Conservation (phyloP, 2,888 invertebrate species). For the Piscicola geometra region DNA sequence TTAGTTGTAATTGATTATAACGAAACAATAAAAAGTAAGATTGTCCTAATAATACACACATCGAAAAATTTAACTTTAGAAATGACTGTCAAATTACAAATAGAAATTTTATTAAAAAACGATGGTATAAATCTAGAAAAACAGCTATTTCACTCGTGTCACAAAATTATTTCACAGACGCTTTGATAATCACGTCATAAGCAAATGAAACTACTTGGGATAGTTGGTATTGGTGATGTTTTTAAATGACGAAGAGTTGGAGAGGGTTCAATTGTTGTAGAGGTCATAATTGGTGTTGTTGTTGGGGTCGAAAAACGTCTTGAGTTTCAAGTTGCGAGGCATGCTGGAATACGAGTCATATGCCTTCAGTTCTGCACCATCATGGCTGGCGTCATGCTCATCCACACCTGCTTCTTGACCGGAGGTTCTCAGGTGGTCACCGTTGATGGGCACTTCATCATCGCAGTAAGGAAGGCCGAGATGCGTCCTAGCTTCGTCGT, state of each 20-base stretch:
- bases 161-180: no score
- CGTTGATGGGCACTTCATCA: no score
- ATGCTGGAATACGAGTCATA: constrained; percentile 13
- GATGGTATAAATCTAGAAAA: no score
- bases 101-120: no score
- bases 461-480: neutral
- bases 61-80: no score
- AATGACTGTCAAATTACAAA: no score
- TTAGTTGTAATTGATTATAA: no score
- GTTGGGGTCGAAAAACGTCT: constrained; percentile 2
- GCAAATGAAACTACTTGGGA: neutral
- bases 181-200: neutral
- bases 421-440: neutral
- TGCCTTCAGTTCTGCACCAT: neutral
- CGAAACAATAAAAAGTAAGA: no score
- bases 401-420: neutral
- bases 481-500: constrained; percentile 6
- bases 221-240: neutral
- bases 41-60: no score
- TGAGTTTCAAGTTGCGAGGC: neutral
- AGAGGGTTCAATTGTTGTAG: neutral
- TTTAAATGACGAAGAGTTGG: neutral
- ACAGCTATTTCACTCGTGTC: no score
- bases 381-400: neutral
- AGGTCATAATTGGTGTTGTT: neutral